These are phyloP conservation scores for Dryas iulia DNA, from an alignment of 1,140 invertebrate species.

Conservation along the genomic window DNA sequence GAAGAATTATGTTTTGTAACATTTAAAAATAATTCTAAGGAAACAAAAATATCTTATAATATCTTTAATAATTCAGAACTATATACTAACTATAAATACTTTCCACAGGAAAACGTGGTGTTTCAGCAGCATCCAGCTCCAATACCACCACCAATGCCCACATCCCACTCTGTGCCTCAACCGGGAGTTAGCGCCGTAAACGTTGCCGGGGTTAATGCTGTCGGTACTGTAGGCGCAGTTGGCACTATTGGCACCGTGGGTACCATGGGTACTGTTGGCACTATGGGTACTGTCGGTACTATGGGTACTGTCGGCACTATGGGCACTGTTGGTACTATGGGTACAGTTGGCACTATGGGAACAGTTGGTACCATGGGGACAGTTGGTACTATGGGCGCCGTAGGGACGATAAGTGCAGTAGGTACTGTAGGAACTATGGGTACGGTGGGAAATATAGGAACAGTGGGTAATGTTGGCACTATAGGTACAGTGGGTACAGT, in stretches of 20 bases:
- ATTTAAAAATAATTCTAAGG: too few relatives aligned
- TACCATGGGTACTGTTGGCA: not conserved
- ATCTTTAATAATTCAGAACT: too few relatives aligned
- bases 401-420: too few relatives aligned
- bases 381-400: slow-evolving; percentile 3
- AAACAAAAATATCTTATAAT: not conserved
- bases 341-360: slow-evolving; percentile 16
- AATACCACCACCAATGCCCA: slow-evolving; percentile 54
- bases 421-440: slow-evolving; percentile 50
- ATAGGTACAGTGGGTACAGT: slow-evolving; percentile 22
- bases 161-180: slow-evolving; percentile 25
- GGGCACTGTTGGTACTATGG: slow-evolving; percentile 49
- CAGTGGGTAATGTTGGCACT: not conserved
- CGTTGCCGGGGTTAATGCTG: slow-evolving; percentile 16
- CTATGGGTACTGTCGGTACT: slow-evolving; percentile 52
- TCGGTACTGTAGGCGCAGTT: slow-evolving; percentile 18
- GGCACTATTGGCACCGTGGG: not conserved
- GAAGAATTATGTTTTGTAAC: too few relatives aligned
- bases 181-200: slow-evolving; percentile 5
- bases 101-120: slow-evolving; percentile 9
- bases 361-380: slow-evolving; percentile 13
- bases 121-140: slow-evolving; percentile 52
- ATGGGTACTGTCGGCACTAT: slow-evolving; percentile 53
- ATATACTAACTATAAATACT: not conserved
- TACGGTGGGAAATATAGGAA: slow-evolving; percentile 17